Base-by-base conservation (phyloP, 2,888 invertebrate species). In the Rhagonycha lutea region DNA sequence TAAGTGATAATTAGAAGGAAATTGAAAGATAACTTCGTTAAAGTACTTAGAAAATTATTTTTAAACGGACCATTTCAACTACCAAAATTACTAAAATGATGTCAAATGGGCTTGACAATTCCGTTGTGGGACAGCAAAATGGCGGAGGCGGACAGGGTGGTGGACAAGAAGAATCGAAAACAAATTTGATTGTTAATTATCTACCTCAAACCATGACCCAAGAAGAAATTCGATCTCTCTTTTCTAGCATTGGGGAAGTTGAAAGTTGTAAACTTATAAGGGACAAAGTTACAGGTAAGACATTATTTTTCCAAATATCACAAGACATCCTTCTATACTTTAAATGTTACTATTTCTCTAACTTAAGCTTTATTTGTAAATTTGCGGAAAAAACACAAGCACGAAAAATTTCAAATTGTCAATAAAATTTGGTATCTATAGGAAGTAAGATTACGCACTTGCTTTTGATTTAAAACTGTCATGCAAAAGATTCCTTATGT, bases 181-280 rank as follows among this genome's bases (percentile, higher is more conserved):
- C 99, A 84, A 99, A 99, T 91, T 93, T 99, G 83, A 99, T 99
- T 89, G 99, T 99, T 86, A 99, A 99, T 91, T 99, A 99, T 89
- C 92, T 99, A 89, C 99, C 99, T 79, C 99, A 99, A 91, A 98
- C 96, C 84, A 99, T 99, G 99, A 98, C 98, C 74, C 99, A 99
- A 90, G 99, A 99, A 89, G 99, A 99, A 89, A 99, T 99, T 81
- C 92, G 98, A 80, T 97, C 98, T 75, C 92, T 99, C 73, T 99
- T 99, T 90, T 96, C 98, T 74, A 97, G 97, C 88, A 98, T 99
- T 86, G 99, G 99, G 75, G 99, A 99, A 88, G 98, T 99, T 79
- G 99, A 99, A 89, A 98, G 97, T 84, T 99, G 99, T 90, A 99
- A 99, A 90, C 92, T 99, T 87, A 99, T 99, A 87, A 91, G 99